These are phyloP conservation scores for Epinotia ramella DNA, from an alignment of 2,888 invertebrate genomes.

Conservation along the genomic window DNA sequence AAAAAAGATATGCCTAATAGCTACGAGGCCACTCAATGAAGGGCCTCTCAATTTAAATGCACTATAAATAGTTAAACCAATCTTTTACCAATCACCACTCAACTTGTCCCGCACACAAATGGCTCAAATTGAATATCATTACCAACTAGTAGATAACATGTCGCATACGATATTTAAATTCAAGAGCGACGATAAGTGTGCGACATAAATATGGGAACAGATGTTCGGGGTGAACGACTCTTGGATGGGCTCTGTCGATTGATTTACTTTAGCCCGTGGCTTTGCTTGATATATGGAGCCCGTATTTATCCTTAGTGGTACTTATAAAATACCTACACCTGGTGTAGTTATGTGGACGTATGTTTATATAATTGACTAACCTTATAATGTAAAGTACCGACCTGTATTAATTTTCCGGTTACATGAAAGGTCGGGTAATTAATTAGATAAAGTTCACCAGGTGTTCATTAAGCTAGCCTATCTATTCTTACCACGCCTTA, in stretches of 20 bases:
- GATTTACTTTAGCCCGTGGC: conserved; percentile 35
- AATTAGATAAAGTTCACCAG: conserved; percentile 1
- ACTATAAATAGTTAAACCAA: conserved; percentile 19
- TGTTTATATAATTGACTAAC: background rate
- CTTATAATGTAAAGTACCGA: conserved; percentile 1
- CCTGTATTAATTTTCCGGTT: background rate
- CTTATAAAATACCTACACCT: conserved; percentile 8
- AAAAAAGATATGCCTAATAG: background rate
- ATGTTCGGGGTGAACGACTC: conserved; percentile 78
- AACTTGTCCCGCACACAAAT: conserved; percentile 36
- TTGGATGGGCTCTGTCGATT: conserved; percentile 30
- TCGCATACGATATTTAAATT: conserved; percentile 57
- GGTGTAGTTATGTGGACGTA: background rate
- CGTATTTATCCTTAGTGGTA: conserved; percentile 21
- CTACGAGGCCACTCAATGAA: background rate
- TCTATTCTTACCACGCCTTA: background rate
- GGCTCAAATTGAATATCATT: conserved; percentile 54
- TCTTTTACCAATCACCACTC: conserved; percentile 40
- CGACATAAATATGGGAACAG: conserved; percentile 80
- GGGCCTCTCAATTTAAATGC: conserved; percentile 26
- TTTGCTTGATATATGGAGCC: conserved; percentile 35
- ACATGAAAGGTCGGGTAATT: background rate
- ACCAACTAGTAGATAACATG: conserved; percentile 53
- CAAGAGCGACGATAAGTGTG: conserved; percentile 70
- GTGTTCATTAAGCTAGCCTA: background rate